These are phyloP conservation scores for Cyprinus carpio DNA, from an alignment of 2,113 vertebrate species.

Conservation along the genomic window DNA sequence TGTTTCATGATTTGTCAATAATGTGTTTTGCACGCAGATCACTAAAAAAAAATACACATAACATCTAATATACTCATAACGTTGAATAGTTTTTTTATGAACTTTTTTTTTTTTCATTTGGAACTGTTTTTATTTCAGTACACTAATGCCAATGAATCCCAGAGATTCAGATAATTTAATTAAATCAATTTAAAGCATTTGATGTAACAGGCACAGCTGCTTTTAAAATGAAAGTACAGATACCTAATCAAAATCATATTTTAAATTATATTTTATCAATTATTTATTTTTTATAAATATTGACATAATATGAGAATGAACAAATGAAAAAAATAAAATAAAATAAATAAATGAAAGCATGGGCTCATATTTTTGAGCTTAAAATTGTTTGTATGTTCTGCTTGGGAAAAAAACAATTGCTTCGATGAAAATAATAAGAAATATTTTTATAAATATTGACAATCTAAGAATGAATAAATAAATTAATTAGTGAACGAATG, in stretches of 20 bases:
- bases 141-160: neutral
- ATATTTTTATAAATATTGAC: too few relatives aligned
- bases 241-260: too few relatives aligned
- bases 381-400: neutral
- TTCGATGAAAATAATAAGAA: neutral
- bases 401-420: neutral
- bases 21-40: neutral
- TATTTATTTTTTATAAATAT: too few relatives aligned
- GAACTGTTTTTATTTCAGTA: neutral
- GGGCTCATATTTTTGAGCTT: too few relatives aligned
- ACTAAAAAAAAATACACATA: neutral
- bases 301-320: too few relatives aligned
- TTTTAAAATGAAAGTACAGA: neutral
- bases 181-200: neutral
- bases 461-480: too few relatives aligned
- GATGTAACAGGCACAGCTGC: neutral
- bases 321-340: too few relatives aligned
- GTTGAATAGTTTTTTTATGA: neutral
- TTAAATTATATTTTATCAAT: too few relatives aligned
- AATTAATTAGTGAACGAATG: too few relatives aligned
- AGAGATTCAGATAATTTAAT: neutral
- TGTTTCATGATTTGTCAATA: neutral
- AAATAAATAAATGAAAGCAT: too few relatives aligned
- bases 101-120: neutral
- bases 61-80: neutral